phyloP scores from a whole-genome alignment of 2,113 vertebrate genomes.

The Takifugu bimaculatus region DNA sequence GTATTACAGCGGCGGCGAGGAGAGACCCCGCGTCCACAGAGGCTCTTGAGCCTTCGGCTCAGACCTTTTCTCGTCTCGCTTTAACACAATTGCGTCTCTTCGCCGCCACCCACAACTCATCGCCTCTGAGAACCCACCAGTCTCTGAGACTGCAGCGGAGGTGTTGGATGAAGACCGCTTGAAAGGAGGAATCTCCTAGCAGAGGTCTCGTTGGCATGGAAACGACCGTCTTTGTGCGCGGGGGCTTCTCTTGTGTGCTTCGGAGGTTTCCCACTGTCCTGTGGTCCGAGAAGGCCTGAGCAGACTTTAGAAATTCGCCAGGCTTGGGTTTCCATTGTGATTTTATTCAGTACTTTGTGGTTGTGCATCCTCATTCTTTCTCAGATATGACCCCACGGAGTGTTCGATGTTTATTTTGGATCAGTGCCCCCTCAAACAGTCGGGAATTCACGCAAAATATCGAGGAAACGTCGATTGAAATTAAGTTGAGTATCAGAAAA shows the following conservation, averaged over 20 bases:
- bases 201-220: constrained; percentile 59
- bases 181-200: constrained; percentile 56
- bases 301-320: constrained; percentile 6
- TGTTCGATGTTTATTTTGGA: too few species aligned
- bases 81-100: constrained; percentile 54
- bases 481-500: too few species aligned
- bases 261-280: constrained; percentile 46
- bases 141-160: constrained; percentile 33
- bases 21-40: background rate
- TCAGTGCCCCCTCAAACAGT: too few species aligned
- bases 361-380: background rate
- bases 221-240: constrained; percentile 60
- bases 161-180: constrained; percentile 38
- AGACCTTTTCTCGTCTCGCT: constrained; percentile 40
- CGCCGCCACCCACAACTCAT: constrained; percentile 37
- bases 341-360: background rate
- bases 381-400: too few species aligned
- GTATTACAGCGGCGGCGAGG: background rate
- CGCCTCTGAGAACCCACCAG: constrained; percentile 41
- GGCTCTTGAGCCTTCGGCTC: constrained; percentile 29
- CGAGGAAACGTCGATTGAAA: too few species aligned
- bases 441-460: too few species aligned
- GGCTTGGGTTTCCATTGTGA: background rate
- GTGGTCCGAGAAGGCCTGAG: constrained; percentile 34
- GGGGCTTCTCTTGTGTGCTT: constrained; percentile 42